Evolutionary conservation across 2,888 invertebrate species (phyloP).

Genomic region (Nebria brevicollis): DNA sequence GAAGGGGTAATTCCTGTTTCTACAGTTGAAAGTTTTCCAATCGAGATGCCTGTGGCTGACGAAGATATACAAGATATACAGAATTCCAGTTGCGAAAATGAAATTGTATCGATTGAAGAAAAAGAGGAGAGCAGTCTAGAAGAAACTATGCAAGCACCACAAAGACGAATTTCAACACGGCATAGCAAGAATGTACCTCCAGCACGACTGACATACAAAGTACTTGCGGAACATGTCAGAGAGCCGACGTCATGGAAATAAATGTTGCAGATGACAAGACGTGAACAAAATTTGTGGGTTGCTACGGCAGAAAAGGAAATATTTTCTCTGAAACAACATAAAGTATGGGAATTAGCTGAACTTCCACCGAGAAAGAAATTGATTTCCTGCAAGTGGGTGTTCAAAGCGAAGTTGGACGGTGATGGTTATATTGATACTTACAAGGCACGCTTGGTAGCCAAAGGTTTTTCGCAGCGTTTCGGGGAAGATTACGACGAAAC

Average conservation of each 20-base stretch:
- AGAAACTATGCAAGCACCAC: constrained; percentile 1
- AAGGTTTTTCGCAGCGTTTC: constrained; percentile 24
- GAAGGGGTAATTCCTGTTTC: background rate
- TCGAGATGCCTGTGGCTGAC: background rate
- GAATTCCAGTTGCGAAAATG: background rate
- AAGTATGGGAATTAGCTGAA: constrained; percentile 51
- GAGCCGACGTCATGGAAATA: constrained; percentile 22
- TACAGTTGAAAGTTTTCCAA: background rate
- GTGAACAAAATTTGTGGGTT: constrained; percentile 45
- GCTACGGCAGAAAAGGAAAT: constrained; percentile 53
- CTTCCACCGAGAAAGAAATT: constrained; percentile 49
- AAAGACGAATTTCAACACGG: constrained; percentile 22
- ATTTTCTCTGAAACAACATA: constrained; percentile 50
- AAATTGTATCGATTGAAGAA: background rate
- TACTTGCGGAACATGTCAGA: background rate
- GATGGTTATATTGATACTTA: constrained; percentile 23
- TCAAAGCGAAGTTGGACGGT: constrained; percentile 25
- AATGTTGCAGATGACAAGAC: constrained; percentile 2
- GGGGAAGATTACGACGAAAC: constrained; percentile 12
- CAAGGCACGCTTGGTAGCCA: background rate
- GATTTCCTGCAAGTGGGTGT: constrained; percentile 42
- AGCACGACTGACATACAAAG: constrained; percentile 10
- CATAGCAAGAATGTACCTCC: constrained; percentile 15
- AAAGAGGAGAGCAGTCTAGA: background rate
- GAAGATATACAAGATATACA: too few species aligned